A percentile compares a stretch with the other conserved stretches of the same genome.
These are phyloP conservation scores for Aythya baeri DNA, from an alignment of 2,113 vertebrate species.

Conservation along the genomic window DNA sequence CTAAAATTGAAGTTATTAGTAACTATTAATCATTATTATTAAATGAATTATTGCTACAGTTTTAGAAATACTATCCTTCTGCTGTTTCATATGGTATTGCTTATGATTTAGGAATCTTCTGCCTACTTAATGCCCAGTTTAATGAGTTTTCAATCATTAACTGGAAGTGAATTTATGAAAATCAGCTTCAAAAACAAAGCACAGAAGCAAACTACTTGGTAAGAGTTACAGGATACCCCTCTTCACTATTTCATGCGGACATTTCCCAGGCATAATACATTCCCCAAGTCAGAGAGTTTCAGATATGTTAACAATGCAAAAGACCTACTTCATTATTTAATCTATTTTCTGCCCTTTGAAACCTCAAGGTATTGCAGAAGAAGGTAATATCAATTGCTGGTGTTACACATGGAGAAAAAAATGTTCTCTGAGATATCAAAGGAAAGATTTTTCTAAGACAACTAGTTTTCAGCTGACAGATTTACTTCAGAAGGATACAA, in stretches of 20 bases:
- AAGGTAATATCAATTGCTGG: background rate
- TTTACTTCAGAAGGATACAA: background rate
- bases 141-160: background rate
- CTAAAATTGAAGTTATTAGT: background rate
- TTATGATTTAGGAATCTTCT: background rate
- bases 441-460: background rate
- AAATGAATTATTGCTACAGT: background rate
- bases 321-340: background rate
- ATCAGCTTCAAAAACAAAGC: background rate
- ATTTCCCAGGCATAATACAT: background rate
- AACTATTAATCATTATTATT: background rate
- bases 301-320: background rate
- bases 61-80: background rate
- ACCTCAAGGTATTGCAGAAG: background rate
- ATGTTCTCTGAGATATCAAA: background rate
- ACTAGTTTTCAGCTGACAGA: background rate
- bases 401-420: background rate
- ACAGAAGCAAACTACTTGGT: background rate
- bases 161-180: background rate
- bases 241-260: background rate
- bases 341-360: background rate
- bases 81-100: background rate
- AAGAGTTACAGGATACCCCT: background rate
- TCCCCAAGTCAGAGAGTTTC: background rate
- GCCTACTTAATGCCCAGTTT: background rate